phyloP scores from a whole-genome alignment of 2,797 vertebrate species.

The Myotis myotis region DNA sequence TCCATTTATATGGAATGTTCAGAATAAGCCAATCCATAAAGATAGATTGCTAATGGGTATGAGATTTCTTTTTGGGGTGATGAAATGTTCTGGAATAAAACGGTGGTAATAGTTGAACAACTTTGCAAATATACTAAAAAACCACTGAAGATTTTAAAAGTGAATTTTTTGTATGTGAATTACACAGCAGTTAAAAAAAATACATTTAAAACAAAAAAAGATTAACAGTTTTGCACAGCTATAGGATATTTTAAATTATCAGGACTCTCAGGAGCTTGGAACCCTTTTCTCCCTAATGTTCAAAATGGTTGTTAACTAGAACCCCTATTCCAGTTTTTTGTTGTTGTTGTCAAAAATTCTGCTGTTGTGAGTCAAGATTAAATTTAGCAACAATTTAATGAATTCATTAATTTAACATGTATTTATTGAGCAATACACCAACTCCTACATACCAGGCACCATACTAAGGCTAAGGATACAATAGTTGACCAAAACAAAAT shows the following conservation, averaged over 20 bases:
- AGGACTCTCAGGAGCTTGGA: not conserved
- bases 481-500: not conserved
- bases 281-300: not conserved
- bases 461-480: not conserved
- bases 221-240: not conserved
- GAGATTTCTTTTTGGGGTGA: not conserved
- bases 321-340: not conserved
- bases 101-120: not conserved
- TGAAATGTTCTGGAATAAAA: constrained; percentile 23
- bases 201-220: constrained; percentile 16
- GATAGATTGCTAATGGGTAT: not conserved
- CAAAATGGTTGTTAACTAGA: not conserved
- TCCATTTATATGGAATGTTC: not conserved
- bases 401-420: constrained; percentile 19
- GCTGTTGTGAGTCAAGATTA: not conserved
- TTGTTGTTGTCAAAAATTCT: not conserved
- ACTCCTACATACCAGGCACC: not conserved
- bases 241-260: not conserved
- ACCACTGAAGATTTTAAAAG: not conserved
- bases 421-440: not conserved
- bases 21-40: constrained; percentile 23
- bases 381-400: constrained; percentile 5
- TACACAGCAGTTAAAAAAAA: not conserved
- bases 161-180: not conserved
- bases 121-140: not conserved